Base-by-base conservation (phyloP, 2,113 vertebrate genomes). In the Zootoca vivipara region DNA sequence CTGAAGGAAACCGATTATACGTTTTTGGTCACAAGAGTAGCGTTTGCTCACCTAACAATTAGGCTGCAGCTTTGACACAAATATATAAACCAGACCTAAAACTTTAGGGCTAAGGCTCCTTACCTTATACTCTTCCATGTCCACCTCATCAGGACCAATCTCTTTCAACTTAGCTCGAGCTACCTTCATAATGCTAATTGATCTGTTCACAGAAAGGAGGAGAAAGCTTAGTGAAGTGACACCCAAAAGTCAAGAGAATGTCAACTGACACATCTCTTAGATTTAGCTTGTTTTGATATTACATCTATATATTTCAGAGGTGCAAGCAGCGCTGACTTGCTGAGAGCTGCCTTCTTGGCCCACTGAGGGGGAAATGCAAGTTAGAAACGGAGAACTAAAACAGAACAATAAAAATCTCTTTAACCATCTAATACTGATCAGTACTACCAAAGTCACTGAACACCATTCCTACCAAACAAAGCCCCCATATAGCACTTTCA, bases 101-200 rank as follows among this genome's bases (percentile, higher is more conserved):
- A 38, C 75, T 12, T 35, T 52, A 15, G 4, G n/a, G 28, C 12
- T 1, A 22, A 1, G 4, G 3, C 58, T 30, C 64, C 74, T 90
- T 81, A 99, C 99, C 98, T 97, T 92, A 89, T 99, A 99, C 87
- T 99, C 98, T 35, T 99, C 98, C 98, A 99, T 99, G 81, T 99
- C 97, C 95, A 99, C 98, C 22, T 99, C 98, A 0, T 98, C 97
- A 1, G 99, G 99, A 64, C 97, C 98, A 10, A 99, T 99, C 84
- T 99, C 98, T 4, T 97, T 98, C 81, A 99, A 96, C 90, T 99
- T 99, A 1, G 97, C 91, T 82, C 97, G 97, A 3, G 99, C 99
- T 79, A 99, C 98, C 89, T 98, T 98, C 98, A 99, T 99, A 46
- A 99, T 99, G 78, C 98, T 98, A 93, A 99, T 98, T 0, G 98